Evolutionary conservation across 1,140 invertebrate genomes (phyloP).

Genomic region (Hylaeus anthracinus): DNA sequence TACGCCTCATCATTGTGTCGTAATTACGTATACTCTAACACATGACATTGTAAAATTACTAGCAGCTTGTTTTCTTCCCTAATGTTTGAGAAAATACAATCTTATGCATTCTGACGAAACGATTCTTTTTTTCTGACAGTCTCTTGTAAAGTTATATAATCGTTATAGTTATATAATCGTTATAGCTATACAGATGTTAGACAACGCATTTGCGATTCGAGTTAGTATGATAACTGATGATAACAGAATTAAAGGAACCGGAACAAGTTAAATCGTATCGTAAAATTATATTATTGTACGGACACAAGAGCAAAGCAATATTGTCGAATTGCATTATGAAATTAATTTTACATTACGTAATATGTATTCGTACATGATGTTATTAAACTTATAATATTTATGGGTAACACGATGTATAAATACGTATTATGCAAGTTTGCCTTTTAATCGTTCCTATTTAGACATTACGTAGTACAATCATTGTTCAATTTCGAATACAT

Average conservation of each 20-base stretch:
- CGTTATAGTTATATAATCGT: slow-evolving; percentile 36
- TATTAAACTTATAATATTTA: neutral
- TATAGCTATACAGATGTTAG: slow-evolving; percentile 20
- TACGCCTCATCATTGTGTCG: slow-evolving; percentile 44
- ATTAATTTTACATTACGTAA: slow-evolving; percentile 17
- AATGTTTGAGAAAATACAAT: slow-evolving; percentile 57
- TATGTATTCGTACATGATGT: too few species aligned
- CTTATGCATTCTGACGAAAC: slow-evolving; percentile 37
- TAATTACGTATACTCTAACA: slow-evolving; percentile 31
- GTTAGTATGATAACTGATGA: neutral
- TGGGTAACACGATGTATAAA: neutral
- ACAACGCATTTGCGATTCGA: neutral
- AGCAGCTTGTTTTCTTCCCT: neutral
- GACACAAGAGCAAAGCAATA: slow-evolving; percentile 7
- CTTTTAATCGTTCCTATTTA: neutral
- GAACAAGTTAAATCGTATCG: neutral
- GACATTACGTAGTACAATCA: slow-evolving; percentile 36
- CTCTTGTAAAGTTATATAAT: slow-evolving; percentile 29
- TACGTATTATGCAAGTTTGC: slow-evolving; percentile 7
- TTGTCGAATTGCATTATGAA: neutral
- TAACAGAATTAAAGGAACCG: neutral
- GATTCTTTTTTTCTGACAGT: slow-evolving; percentile 32
- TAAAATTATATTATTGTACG: slow-evolving; percentile 15
- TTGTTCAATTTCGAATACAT: slow-evolving; percentile 31
- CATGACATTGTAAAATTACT: neutral